These are phyloP conservation scores for Emydoidea blandingii DNA, from an alignment of 2,797 vertebrate species.

Conservation along the genomic window DNA sequence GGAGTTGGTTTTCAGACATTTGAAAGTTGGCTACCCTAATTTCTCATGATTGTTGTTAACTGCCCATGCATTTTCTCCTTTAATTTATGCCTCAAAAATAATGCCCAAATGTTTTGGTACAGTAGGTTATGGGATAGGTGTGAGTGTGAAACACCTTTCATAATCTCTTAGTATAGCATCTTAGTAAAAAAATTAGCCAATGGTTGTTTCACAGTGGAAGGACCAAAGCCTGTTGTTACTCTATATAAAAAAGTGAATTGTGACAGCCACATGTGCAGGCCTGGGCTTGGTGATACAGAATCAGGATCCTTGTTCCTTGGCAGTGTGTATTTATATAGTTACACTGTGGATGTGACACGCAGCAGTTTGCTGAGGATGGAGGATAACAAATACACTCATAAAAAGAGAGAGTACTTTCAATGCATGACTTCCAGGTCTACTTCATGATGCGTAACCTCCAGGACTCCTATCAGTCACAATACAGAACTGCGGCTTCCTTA, in stretches of 20 bases:
- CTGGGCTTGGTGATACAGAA: conserved; percentile 36
- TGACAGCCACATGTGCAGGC: conserved; percentile 51
- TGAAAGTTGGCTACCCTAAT: too few relatives aligned
- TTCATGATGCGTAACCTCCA: neutral
- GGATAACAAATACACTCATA: neutral
- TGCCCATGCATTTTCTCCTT: conserved; percentile 48
- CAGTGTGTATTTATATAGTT: neutral
- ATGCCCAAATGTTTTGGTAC: conserved; percentile 63
- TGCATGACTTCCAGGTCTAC: neutral
- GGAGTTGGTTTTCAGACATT: too few relatives aligned
- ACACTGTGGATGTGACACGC: fast-evolving
- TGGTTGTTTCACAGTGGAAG: conserved; percentile 70
- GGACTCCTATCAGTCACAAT: neutral
- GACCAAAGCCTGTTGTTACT: conserved; percentile 71
- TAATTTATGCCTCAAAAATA: conserved; percentile 74
- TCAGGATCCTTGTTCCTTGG: conserved; percentile 22
- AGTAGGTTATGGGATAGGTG: conserved; percentile 59
- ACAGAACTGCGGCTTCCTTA: neutral
- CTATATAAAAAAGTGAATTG: conserved; percentile 75
- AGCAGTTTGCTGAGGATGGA: neutral
- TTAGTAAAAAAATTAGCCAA: conserved; percentile 33
- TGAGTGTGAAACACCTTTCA: conserved; percentile 55
- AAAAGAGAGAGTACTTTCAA: neutral
- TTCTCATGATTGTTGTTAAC: conserved; percentile 65
- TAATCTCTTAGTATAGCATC: conserved; percentile 45